Base-by-base conservation (phyloP, 2,797 vertebrate species). In the Galaxias olidus region DNA sequence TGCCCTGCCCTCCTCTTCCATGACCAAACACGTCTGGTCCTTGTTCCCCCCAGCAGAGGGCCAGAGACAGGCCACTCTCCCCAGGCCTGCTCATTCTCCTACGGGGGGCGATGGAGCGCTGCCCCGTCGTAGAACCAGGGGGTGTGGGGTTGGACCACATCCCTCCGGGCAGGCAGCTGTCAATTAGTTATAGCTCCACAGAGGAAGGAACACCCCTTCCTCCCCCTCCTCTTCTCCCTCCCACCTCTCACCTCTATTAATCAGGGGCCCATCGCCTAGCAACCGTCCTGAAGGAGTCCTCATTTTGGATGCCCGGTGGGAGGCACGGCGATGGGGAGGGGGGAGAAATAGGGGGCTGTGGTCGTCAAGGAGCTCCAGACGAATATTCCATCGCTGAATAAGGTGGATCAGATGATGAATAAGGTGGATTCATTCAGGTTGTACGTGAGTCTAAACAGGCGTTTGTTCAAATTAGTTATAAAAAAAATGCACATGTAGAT, bases 131-230 rank as follows among this genome's bases (percentile, higher is more conserved):
- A 95, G 95, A 90, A 89, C 86, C 85, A 86, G 87, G 93, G 95
- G 92, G 93, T 89, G 89, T 84, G 93, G 95, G 95, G 95, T 96
- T 96, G 94, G 92, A 93, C 93, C 92, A 90, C 93, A 94, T 93
- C 95, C 95, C 95, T 91, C 86, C 93, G 95, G 96, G 94, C 93
- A 92, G 94, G 94, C 94, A 96, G 96, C 96, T 98, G 95, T 97
- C 96, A 97, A 96, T 98, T 96, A 98, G 94, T 91, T 94, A 96
- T 93, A 96, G 94, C 93, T 94, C 90, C 90, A 86, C 91, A 90
- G 90, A 88, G 88, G 92, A 75, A 89, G 68, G 84, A 43, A 15
- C 1, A n/a, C n/a, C 49, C n/a, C 49, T 17, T 17, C 15, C 49
- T 51, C n/a, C 18, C 14, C 49, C 9, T n/a, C 15, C 15, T n/a